phyloP scores from a whole-genome alignment of 2,797 vertebrate genomes.

The Sebastes minor region DNA sequence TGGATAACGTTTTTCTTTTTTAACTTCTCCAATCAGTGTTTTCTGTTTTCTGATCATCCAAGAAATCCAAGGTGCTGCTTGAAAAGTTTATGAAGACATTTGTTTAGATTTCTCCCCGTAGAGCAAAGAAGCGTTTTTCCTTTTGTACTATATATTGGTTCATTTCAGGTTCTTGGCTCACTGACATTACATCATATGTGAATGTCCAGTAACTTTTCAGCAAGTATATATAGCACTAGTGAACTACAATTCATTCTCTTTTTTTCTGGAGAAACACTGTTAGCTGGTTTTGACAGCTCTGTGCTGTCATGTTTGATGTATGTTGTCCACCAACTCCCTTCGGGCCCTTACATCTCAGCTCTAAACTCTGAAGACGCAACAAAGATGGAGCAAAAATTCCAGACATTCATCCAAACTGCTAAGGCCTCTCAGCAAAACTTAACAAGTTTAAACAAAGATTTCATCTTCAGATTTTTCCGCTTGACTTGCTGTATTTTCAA shows the following conservation, averaged over 20 bases:
- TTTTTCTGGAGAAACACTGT: not conserved
- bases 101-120: not conserved
- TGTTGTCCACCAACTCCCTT: not conserved
- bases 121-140: not conserved
- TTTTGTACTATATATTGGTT: not conserved
- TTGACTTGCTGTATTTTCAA: conserved; percentile 6
- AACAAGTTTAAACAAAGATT: conserved; percentile 52
- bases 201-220: not conserved
- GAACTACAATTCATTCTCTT: not conserved
- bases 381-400: conserved; percentile 38
- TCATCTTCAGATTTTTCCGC: conserved; percentile 7
- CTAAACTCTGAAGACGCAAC: not conserved
- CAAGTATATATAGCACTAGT: not conserved
- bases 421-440: conserved; percentile 13
- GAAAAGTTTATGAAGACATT: conserved; percentile 1
- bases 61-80: not conserved
- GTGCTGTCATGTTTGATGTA: not conserved
- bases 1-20: not conserved
- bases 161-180: not conserved
- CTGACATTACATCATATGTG: not conserved
- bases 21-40: not conserved
- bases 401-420: conserved; percentile 26
- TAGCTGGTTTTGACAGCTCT: not conserved
- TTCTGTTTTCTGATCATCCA: not conserved
- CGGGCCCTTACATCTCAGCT: not conserved